Conservation (phyloP, 2,113 vertebrate species). For the Hymenochirus boettgeri region DNA sequence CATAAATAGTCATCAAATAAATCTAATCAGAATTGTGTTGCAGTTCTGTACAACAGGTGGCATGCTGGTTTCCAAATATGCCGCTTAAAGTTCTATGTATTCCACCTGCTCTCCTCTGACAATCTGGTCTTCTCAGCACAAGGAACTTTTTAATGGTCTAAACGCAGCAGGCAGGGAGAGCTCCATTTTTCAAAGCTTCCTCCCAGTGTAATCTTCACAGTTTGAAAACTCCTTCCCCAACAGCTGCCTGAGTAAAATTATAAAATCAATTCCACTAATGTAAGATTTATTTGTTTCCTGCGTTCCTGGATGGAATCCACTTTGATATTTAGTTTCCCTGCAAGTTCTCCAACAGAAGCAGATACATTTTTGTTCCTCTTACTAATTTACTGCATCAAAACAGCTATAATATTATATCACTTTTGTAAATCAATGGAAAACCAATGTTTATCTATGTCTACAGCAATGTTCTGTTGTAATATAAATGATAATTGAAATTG, state of each 20-base stretch:
- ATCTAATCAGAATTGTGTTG: too few species aligned
- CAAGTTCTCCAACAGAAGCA: conserved; percentile 18
- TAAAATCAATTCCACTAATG: conserved; percentile 47
- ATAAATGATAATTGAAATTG: not conserved
- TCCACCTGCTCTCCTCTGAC: not conserved
- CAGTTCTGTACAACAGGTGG: too few species aligned
- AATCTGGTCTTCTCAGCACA: conserved; percentile 12
- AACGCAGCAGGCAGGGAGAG: conserved; percentile 17
- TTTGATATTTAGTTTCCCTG: conserved; percentile 35
- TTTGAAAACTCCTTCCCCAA: conserved; percentile 27
- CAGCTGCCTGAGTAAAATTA: conserved; percentile 43
- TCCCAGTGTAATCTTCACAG: conserved; percentile 26
- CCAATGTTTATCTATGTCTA: not conserved
- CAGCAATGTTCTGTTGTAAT: not conserved
- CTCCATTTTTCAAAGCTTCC: conserved; percentile 18
- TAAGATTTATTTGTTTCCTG: conserved; percentile 48
- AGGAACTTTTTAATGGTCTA: not conserved
- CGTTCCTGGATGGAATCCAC: conserved; percentile 40
- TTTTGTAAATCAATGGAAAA: conserved; percentile 8
- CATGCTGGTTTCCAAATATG: too few species aligned
- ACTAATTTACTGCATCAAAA: conserved; percentile 29
- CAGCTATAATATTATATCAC: conserved; percentile 14
- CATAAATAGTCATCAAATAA: too few species aligned
- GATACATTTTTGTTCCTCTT: conserved; percentile 32
- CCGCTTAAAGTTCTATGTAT: not conserved